phyloP scores from a whole-genome alignment of 2,113 vertebrate species.

The Aspiorhynchus laticeps region DNA sequence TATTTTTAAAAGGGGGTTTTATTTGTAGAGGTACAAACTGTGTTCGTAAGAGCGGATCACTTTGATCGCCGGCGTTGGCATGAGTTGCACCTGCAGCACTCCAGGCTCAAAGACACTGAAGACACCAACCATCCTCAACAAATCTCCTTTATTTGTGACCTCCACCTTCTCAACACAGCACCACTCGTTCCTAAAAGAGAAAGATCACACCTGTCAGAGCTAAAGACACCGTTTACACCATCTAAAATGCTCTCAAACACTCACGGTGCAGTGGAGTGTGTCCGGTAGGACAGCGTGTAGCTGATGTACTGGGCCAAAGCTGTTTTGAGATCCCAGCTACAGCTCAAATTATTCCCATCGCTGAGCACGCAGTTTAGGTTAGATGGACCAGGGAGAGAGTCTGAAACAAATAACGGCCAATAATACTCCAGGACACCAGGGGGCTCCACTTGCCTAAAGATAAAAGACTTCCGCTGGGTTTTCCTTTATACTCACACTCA shows the following conservation, averaged over 20 bases:
- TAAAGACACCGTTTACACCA: neutral
- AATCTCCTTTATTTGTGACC: neutral
- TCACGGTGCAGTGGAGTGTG: slow-evolving; percentile 23
- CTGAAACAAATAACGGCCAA: slow-evolving; percentile 20
- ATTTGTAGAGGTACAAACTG: slow-evolving; percentile 39
- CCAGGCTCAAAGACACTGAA: slow-evolving; percentile 4
- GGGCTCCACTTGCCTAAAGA: slow-evolving; percentile 72
- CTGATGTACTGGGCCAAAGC: slow-evolving; percentile 48
- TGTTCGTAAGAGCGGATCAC: slow-evolving; percentile 15
- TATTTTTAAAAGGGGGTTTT: neutral
- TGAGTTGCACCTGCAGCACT: slow-evolving; percentile 33
- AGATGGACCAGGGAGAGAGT: slow-evolving; percentile 28
- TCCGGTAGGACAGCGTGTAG: slow-evolving; percentile 47
- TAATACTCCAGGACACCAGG: slow-evolving; percentile 58
- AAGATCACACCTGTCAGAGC: neutral
- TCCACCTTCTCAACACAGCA: slow-evolving; percentile 16
- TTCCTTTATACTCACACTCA: slow-evolving; percentile 63
- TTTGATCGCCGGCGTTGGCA: slow-evolving; percentile 25
- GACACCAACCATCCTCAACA: slow-evolving; percentile 32
- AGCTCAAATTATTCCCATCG: slow-evolving; percentile 22
- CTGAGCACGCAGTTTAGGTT: slow-evolving; percentile 48
- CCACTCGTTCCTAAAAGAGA: slow-evolving; percentile 37
- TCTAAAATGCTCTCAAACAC: slow-evolving; percentile 5
- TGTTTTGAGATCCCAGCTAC: slow-evolving; percentile 47
- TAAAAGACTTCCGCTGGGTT: slow-evolving; percentile 37